Evolutionary conservation across 1,140 invertebrate species (phyloP), one percentile per base, ranked within the genome.

Genomic region (Papilio polyxenes): DNA sequence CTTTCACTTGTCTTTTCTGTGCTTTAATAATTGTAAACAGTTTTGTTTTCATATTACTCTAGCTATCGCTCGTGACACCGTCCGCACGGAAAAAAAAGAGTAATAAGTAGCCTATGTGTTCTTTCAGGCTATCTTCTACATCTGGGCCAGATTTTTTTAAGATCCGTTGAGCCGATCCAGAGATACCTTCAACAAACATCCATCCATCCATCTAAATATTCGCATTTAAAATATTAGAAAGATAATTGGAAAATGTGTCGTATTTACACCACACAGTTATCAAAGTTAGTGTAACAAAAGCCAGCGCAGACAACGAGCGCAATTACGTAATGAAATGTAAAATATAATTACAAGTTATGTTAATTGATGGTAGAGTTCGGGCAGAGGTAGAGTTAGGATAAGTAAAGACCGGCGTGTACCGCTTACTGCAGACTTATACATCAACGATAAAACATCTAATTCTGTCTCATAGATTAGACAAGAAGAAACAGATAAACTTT

Each of bases 381-480:
- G 31, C 48, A 10, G 49, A 51, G 56, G 56, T 59, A 62, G 37
- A 23, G 76, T 44, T 37, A n/a, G 15, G 76, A 23, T 23, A 78
- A 17, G 56, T 62, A 78, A 78, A 78, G 76, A 76, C 83, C 56
- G 76, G 81, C 85, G 85, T 84, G 85, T 86, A 51, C 51, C 80
- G 44, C 82, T 85, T 83, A 83, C 85, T 83, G 75, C 65, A 40
- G 81, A 82, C 82, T 84, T 83, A 80, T 85, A 85, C 83, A 85
- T 83, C 81, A 81, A 82, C 81, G 83, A 80, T 79, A 80, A 83
- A 76, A 81, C 75, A 74, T 82, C 83, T 86, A 85, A 86, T 86
- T 86, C 82, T 59, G 56, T 17, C 23, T 31, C 53, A 59, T 49
- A 40, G 15, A 20, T 80, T 31, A 84, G 76, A 17, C n/a, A 20